phyloP scores from a whole-genome alignment of 2,797 vertebrate species.

The Dicrostonyx torquatus region DNA sequence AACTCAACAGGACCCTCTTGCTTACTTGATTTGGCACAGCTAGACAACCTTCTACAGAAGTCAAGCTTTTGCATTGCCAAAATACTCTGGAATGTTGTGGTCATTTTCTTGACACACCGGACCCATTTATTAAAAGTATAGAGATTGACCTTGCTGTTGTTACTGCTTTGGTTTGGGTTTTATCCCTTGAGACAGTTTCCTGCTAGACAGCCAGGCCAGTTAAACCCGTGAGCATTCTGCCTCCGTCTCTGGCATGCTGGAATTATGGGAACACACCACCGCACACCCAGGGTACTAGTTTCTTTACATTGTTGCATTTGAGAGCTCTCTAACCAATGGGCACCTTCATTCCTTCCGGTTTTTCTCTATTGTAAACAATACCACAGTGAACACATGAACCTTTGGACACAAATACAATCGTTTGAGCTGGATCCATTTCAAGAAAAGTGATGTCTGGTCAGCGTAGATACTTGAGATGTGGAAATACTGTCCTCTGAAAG shows the following conservation, averaged over 20 bases:
- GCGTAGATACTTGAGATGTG: neutral
- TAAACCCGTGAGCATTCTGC: neutral
- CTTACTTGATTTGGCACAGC: neutral
- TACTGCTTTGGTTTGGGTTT: neutral
- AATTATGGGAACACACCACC: neutral
- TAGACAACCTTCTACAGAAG: neutral
- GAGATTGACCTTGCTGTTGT: neutral
- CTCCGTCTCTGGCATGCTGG: neutral
- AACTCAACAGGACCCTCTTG: neutral
- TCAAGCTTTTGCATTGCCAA: neutral
- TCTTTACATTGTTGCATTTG: neutral
- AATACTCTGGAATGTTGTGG: neutral
- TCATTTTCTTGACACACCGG: neutral
- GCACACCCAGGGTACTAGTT: neutral
- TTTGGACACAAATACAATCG: rapidly evolving
- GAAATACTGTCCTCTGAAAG: neutral
- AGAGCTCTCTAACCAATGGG: neutral
- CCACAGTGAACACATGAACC: neutral
- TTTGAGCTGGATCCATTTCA: neutral
- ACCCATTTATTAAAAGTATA: neutral
- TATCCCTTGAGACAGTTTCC: neutral
- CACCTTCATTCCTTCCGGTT: neutral
- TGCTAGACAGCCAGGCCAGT: neutral
- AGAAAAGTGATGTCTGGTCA: neutral
- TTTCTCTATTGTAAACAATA: neutral